A percentile compares a stretch with the other conserved stretches of the same genome.
Evolutionary conservation across 1,140 invertebrate species (phyloP).

Genomic region (Drosophila serrata): DNA sequence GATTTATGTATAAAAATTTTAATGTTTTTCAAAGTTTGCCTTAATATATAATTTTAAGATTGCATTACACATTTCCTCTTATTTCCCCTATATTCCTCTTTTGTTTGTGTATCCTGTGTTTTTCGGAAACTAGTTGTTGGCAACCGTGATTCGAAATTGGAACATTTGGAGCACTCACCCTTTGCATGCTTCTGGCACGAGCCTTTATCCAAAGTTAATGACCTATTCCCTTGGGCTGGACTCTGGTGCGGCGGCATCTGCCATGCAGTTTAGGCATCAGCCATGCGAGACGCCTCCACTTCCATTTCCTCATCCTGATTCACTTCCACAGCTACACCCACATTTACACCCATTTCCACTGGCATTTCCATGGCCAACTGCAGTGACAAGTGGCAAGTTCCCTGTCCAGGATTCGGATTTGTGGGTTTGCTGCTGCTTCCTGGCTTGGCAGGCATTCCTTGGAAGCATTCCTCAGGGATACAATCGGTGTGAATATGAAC

Average conservation of each 20-base stretch:
- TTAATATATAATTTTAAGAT: background rate
- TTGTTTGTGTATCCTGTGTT: background rate
- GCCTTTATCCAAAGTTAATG: constrained; percentile 54
- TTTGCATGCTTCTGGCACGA: background rate
- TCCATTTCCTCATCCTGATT: background rate
- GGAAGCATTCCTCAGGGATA: constrained; percentile 5
- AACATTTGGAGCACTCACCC: constrained; percentile 10
- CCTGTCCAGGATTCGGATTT: constrained; percentile 13
- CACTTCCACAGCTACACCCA: background rate
- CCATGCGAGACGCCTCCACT: constrained; percentile 45
- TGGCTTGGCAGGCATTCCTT: constrained; percentile 11
- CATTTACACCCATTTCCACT: constrained; percentile 2
- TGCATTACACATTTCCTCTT: no score
- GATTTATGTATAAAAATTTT: no score
- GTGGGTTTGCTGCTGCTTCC: constrained; percentile 6
- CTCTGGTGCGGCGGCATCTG: constrained; percentile 40
- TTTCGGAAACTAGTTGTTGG: constrained; percentile 1
- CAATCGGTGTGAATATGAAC: constrained; percentile 8
- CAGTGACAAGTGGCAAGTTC: constrained; percentile 31
- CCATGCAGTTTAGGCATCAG: constrained; percentile 47
- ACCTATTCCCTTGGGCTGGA: constrained; percentile 40
- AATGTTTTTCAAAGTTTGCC: background rate
- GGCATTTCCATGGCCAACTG: constrained; percentile 7
- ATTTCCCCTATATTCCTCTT: no score
- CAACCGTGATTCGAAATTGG: constrained; percentile 7